Conservation (phyloP, 2,888 invertebrate genomes). For the Acrobasis repandana region DNA sequence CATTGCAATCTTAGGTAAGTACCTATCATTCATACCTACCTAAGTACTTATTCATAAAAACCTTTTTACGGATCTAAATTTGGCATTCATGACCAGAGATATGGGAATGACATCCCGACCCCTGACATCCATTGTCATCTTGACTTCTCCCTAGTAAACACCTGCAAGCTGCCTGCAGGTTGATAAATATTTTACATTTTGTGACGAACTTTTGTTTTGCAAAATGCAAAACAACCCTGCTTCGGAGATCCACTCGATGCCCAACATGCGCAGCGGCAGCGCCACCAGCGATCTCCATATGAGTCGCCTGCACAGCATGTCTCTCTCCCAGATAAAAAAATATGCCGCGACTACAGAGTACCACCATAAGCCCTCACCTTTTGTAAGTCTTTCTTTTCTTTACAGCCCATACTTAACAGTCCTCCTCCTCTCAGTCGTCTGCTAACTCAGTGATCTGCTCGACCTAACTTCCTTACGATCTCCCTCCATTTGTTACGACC, state of each 20-base stretch:
- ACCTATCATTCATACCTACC: too few species aligned
- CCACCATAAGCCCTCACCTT: conserved; percentile 62
- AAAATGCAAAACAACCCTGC: conserved; percentile 23
- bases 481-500: too few species aligned
- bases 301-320: conserved; percentile 52
- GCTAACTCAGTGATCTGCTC: too few species aligned
- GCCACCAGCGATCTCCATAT: conserved; percentile 36
- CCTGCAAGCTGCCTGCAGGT: neutral
- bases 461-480: too few species aligned
- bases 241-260: conserved; percentile 42
- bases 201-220: neutral
- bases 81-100: too few species aligned
- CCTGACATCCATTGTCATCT: neutral
- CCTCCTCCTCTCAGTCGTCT: too few species aligned
- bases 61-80: neutral
- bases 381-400: conserved; percentile 27
- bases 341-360: conserved; percentile 47
- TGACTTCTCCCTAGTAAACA: neutral
- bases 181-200: neutral
- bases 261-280: conserved; percentile 39
- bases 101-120: neutral
- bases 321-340: conserved; percentile 47
- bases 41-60: too few species aligned
- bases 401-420: neutral
- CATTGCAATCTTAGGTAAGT: too few species aligned